These are phyloP conservation scores for Glaucopsyche alexis DNA, from an alignment of 2,888 invertebrate genomes.

Conservation along the genomic window DNA sequence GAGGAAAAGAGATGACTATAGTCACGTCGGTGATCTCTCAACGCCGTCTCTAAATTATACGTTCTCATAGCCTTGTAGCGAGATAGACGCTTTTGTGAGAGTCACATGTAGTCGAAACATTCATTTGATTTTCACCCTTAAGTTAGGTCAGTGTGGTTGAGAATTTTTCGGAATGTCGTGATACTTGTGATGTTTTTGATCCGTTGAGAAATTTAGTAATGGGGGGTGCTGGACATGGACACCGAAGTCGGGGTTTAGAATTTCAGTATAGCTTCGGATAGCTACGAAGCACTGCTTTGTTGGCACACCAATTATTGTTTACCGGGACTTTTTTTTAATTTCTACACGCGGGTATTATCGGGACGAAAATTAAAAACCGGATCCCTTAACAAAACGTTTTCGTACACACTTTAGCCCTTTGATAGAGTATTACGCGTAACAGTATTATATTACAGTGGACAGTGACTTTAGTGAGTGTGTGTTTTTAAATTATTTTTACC, in stretches of 20 bases:
- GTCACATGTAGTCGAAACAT: constrained; percentile 41
- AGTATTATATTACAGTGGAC: constrained; percentile 41
- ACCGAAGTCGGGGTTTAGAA: constrained; percentile 78
- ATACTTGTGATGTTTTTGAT: constrained; percentile 47
- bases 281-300: constrained; percentile 77
- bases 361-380: constrained; percentile 44
- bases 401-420: constrained; percentile 35
- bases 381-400: constrained; percentile 40
- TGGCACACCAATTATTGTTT: constrained; percentile 70
- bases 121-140: constrained; percentile 46
- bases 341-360: constrained; percentile 44
- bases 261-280: constrained; percentile 80
- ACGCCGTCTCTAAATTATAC: constrained; percentile 79
- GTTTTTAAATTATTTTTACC: constrained; percentile 32
- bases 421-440: constrained; percentile 17
- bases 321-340: constrained; percentile 68
- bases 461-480: constrained; percentile 44
- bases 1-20: constrained; percentile 60
- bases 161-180: constrained; percentile 31
- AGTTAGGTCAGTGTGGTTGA: accelerated
- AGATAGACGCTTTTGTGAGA: constrained; percentile 45
- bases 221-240: constrained; percentile 79
- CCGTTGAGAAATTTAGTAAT: constrained; percentile 72
- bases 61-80: constrained; percentile 79
- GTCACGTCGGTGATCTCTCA: constrained; percentile 45